phyloP scores from a whole-genome alignment of 2,113 vertebrate species.

The Dunckerocampus dactyliophorus region DNA sequence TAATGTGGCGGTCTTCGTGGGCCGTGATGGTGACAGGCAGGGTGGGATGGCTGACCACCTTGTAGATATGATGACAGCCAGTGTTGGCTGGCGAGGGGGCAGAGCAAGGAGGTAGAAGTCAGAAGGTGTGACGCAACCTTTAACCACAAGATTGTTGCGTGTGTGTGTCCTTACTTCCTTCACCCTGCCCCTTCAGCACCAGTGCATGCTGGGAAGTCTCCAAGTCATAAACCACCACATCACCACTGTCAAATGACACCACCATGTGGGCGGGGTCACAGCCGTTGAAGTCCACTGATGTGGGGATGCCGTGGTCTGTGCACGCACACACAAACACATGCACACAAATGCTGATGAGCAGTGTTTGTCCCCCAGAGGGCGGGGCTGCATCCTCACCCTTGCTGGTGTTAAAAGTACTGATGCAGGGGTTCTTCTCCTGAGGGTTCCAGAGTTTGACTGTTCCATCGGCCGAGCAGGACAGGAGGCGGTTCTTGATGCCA shows the following conservation, averaged over 20 bases:
- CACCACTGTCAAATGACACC: constrained; percentile 86
- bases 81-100: constrained; percentile 71
- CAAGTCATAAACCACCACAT: constrained; percentile 89
- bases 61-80: constrained; percentile 88
- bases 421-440: constrained; percentile 85
- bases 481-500: constrained; percentile 90
- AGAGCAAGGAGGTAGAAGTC: background rate
- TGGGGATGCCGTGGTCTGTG: constrained; percentile 88
- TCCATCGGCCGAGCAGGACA: constrained; percentile 96
- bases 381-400: constrained; percentile 67
- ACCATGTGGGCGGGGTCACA: constrained; percentile 97
- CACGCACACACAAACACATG: constrained; percentile 10
- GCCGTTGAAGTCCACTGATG: constrained; percentile 92
- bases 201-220: constrained; percentile 89
- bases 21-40: constrained; percentile 95
- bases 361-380: background rate
- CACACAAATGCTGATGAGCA: background rate
- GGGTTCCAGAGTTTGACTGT: constrained; percentile 95
- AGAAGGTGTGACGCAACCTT: background rate
- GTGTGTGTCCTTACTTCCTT: constrained; percentile 73
- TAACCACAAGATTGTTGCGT: background rate
- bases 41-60: constrained; percentile 96
- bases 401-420: constrained; percentile 90
- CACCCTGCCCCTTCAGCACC: constrained; percentile 84
- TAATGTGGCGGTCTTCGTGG: constrained; percentile 96